Evolutionary conservation across 2,888 invertebrate species (phyloP).

Genomic region (Agriopis marginaria): DNA sequence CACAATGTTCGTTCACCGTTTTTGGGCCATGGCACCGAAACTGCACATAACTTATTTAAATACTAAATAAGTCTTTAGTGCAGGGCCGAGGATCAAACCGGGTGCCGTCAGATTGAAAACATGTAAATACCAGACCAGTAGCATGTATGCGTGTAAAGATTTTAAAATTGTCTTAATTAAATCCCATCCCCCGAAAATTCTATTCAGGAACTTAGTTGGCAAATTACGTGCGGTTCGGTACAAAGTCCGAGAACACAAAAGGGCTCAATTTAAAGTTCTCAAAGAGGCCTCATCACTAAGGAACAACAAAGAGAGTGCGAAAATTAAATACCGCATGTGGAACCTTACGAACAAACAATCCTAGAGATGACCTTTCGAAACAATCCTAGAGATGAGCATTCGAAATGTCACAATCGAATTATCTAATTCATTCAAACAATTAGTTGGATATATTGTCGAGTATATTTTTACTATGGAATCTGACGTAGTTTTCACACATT

Average conservation of each 20-base stretch:
- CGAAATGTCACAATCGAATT: neutral
- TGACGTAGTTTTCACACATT: too few relatives aligned
- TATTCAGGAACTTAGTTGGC: slow-evolving; percentile 46
- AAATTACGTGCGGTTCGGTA: slow-evolving; percentile 58
- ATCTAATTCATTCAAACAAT: neutral
- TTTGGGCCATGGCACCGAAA: too few relatives aligned
- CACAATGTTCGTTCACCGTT: too few relatives aligned
- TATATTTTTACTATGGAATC: too few relatives aligned
- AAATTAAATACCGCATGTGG: slow-evolving; percentile 81
- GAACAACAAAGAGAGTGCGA: slow-evolving; percentile 78
- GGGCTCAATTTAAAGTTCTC: slow-evolving; percentile 79
- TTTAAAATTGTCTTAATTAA: slow-evolving; percentile 18
- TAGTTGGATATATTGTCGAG: neutral
- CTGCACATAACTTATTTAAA: too few relatives aligned
- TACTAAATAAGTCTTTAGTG: too few relatives aligned
- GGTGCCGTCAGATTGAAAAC: too few relatives aligned
- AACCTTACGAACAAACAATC: slow-evolving; percentile 82
- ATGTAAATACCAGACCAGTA: too few relatives aligned
- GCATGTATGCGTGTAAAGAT: too few relatives aligned
- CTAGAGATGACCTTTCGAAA: neutral
- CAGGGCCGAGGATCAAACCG: too few relatives aligned
- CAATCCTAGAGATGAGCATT: slow-evolving; percentile 47
- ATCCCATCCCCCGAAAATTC: slow-evolving; percentile 24
- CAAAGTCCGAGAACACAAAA: slow-evolving; percentile 53
- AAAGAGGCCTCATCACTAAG: slow-evolving; percentile 80